Evolutionary conservation across 1,140 invertebrate species (phyloP), one percentile per base, ranked within the genome.

Genomic region (Bacillus rossius): DNA sequence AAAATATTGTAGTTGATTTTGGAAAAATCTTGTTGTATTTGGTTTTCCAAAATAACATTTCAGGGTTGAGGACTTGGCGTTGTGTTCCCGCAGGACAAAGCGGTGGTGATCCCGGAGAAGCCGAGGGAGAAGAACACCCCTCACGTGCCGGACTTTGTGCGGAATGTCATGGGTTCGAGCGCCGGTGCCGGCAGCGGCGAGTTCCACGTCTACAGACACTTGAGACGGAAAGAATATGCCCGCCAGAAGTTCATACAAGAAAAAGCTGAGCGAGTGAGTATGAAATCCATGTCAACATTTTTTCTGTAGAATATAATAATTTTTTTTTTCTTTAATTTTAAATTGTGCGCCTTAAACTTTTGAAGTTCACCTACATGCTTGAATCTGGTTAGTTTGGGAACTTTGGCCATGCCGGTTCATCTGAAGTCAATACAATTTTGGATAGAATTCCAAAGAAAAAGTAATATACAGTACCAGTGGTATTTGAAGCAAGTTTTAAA

Each of bases 121-220:
- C 86, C 86, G 0, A 91, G 87, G 74, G 84, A 88, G 42, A 87
- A 87, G 70, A 85, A 84, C 62, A 82, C 86, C 53, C 84, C 89
- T 29, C 77, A 84, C 10, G 85, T 90, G 42, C 92, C 94, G 4
- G 94, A 97, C 71, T 98, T 98, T 80, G 93, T 98, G 2, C 78
- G 96, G 38, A 98, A 98, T 84, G 92, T 96, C 14, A 96, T 96
- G 94, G 94, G 91, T 13, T 97, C 94, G 16, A 96, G 94, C 83
- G 96, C 96, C 54, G 96, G 96, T 40, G 96, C 96, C 52, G 96
- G 96, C 17, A 97, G 94, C 69, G 96, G 96, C 48, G 96, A 99
- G 73, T 99, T 99, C 77, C 96, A 99, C 78, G 95, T 99, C 1
- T 99, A 99, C 66, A 81, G 96, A 61, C 95, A 98, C 78, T 78